phyloP scores from a whole-genome alignment of 1,140 invertebrate species.

The Drosophila persimilis region DNA sequence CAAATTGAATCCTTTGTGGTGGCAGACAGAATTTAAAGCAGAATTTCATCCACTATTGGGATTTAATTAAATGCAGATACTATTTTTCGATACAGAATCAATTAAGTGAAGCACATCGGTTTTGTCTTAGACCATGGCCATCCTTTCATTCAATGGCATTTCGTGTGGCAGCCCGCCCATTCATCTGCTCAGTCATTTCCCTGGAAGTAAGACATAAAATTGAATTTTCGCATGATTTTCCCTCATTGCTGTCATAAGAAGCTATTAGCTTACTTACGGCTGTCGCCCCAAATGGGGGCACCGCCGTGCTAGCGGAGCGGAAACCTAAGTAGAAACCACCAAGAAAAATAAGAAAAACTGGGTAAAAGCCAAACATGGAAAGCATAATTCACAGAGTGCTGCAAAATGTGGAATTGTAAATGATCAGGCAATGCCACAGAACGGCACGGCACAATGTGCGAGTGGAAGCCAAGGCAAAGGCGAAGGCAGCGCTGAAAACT shows the following conservation, averaged over 20 bases:
- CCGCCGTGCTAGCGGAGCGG: slow-evolving; percentile 20
- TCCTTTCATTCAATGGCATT: no score
- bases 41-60: slow-evolving; percentile 11
- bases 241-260: slow-evolving; percentile 62
- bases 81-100: neutral
- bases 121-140: no score
- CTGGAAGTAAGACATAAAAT: slow-evolving; percentile 18
- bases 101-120: slow-evolving; percentile 1
- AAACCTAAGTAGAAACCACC: slow-evolving; percentile 9
- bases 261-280: slow-evolving; percentile 70
- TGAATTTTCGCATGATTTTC: slow-evolving; percentile 56
- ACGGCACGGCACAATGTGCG: neutral
- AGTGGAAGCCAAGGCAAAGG: neutral
- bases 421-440: slow-evolving; percentile 48
- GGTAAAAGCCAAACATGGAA: slow-evolving; percentile 54
- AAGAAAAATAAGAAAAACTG: slow-evolving; percentile 23
- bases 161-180: neutral
- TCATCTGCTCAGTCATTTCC: neutral
- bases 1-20: slow-evolving; percentile 12
- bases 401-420: slow-evolving; percentile 75
- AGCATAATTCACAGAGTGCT: slow-evolving; percentile 65
- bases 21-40: slow-evolving; percentile 3
- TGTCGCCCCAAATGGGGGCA: slow-evolving; percentile 25
- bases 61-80: neutral
- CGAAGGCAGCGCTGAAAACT: neutral